Percentiles rank a stretch among this genome's conserved stretches.
Evolutionary conservation across 1,140 invertebrate species (phyloP).

Genomic region (Anadara kagoshimensis): DNA sequence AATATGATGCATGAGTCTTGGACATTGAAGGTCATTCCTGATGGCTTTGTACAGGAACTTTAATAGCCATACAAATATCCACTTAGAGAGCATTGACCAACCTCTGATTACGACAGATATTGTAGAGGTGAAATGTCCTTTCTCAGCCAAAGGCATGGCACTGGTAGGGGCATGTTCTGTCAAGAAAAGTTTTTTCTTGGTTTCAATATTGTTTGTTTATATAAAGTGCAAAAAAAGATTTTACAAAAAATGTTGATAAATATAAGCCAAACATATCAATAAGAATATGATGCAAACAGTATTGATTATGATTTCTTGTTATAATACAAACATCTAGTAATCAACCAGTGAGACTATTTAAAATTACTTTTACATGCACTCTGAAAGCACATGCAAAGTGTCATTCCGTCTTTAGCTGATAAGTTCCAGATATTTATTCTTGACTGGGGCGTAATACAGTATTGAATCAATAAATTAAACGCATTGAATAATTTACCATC

Average conservation of each 20-base stretch:
- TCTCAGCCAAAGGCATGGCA: too few species aligned
- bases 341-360: not conserved
- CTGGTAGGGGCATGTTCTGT: too few species aligned
- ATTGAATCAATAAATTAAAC: not conserved
- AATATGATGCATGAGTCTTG: conserved; percentile 32
- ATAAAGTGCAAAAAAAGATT: conserved; percentile 7
- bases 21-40: conserved; percentile 18
- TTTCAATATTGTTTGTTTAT: conserved; percentile 5
- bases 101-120: conserved; percentile 6
- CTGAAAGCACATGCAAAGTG: not conserved
- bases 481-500: not conserved
- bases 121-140: too few species aligned
- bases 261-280: conserved; percentile 8
- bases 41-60: conserved; percentile 27
- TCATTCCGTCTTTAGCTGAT: not conserved
- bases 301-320: not conserved
- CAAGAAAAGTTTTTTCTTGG: too few species aligned
- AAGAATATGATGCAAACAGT: not conserved
- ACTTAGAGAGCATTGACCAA: not conserved
- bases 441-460: not conserved
- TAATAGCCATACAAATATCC: conserved; percentile 6
- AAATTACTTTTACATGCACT: not conserved
- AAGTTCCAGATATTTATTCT: not conserved
- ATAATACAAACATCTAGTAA: not conserved
- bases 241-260: conserved; percentile 6